Evolutionary conservation across 2,113 vertebrate genomes (phyloP), one percentile per base, ranked within the genome.

Genomic region (Clarias magur): DNA sequence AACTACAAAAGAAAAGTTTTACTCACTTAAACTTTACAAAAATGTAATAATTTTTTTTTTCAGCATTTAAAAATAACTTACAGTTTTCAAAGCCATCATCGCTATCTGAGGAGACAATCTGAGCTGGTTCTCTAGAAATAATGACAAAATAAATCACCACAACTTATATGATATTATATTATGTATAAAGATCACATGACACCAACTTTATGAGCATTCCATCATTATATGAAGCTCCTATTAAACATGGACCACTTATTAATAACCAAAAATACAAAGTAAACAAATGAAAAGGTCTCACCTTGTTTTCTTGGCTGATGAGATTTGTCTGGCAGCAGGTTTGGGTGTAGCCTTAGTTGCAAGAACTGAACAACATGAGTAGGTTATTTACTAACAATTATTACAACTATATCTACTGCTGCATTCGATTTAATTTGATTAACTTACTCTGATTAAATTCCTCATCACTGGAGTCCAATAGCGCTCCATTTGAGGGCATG

Each of bases 401-500:
- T 38, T 38, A 3, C 34, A 38, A 38, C 3, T 2, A 56, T 23
- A 13, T 16, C 27, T 21, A 82, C 9, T 10, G 73, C 11, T 65
- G 27, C 25, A 8, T 57, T 25, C 17, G 16, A 38, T 16, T 48
- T 17, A 3, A 4, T 63, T 54, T 38, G 1, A 2, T 9, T 1
- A 90, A 96, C 96, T 96, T 91, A 98, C 97, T 92, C 11, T 56
- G 78, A 56, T 96, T 94, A 92, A 94, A 95, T 2, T 97, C 96
- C 0, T 95, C 96, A 23, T 95, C 95, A 0, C 95, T 95, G 38
- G 95, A 95, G 21, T 93, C 92, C 0, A 82, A 80, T 53, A 87
- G 16, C 2, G 76, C 2, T 0, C 15, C 75, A 16, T n/a, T 42
- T 42, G 85, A 88, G 84, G 87, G 89, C 10, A 2, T 0, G 16